Evolutionary conservation across 2,797 vertebrate species (phyloP), one percentile per base, ranked within the genome.

Genomic region (Chiloscyllium punctatum): DNA sequence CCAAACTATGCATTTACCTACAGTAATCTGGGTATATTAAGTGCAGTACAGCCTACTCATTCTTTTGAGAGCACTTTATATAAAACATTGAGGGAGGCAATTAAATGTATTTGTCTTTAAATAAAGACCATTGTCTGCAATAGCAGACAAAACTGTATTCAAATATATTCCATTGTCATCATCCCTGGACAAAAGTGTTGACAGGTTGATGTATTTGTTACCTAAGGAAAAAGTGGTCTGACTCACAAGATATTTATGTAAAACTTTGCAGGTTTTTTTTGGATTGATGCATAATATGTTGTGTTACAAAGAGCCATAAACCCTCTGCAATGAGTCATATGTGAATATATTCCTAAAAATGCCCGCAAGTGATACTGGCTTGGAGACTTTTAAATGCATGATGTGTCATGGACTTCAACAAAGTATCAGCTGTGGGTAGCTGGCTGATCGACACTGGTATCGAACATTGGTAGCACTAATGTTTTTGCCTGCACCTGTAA

Each of bases 141-240:
- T 62, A 62, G 87, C 87, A 90, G 5, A 57, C 13, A 90, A 62
- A 62, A 33, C 15, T 57, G 27, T 6, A 90, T 62, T 90, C 87
- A 90, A 62, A 90, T 90, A 57, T 57, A 90, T 90, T 7, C 87
- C n/a, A 57, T 90, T 90, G 53, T 90, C 53, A 90, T 33, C 86
- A 62, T 62, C 33, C 1, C 53, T 21, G 53, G 4, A 62, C 87
- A 90, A 62, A 48, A n/a, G 87, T 90, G 33, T 62, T 21, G 53
- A 62, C 53, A 57, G 53, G 30, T 62, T 90, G 87, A 62, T 62
- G 30, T 62, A 15, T 33, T 90, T 15, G 53, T 62, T 90, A 33
- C 87, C 4, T 57, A 90, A 57, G 53, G 87, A n/a, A n/a, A 90
- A 90, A 16, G 3, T 16, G 30, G 53, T 62, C 82, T 84, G 82